A percentile compares a stretch with the other conserved stretches of the same genome.
Conservation (phyloP, 2,113 vertebrate genomes). For the Microtus pennsylvanicus region DNA sequence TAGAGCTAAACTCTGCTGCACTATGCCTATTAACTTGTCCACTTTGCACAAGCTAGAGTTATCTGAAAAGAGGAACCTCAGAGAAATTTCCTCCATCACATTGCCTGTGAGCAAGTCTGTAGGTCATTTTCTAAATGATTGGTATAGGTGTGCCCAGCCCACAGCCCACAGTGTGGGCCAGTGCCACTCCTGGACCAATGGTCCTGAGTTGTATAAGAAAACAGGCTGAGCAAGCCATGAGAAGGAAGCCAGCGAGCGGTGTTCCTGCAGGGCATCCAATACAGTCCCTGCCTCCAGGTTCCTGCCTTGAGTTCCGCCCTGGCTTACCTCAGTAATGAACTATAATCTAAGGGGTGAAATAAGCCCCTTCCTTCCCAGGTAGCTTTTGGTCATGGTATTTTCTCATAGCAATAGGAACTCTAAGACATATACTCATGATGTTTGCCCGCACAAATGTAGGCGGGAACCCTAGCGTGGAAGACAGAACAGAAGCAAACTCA, state of each 20-base stretch:
- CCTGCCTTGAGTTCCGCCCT: background rate
- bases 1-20: background rate
- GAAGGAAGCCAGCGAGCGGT: background rate
- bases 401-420: background rate
- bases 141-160: background rate
- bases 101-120: background rate
- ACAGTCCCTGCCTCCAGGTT: background rate
- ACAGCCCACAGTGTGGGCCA: background rate
- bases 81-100: background rate
- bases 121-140: background rate
- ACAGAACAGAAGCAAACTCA: slow-evolving; percentile 29
- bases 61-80: background rate
- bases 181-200: background rate
- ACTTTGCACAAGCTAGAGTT: background rate
- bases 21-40: background rate
- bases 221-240: background rate
- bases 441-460: background rate
- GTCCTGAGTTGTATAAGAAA: background rate
- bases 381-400: background rate
- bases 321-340: background rate
- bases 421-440: background rate
- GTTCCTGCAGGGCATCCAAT: background rate
- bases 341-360: background rate
- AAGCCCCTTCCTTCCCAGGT: background rate
- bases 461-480: background rate